A percentile compares a stretch with the other conserved stretches of the same genome.
phyloP scores from a whole-genome alignment of 2,888 invertebrate genomes.

The Iselma pallidipennis region DNA sequence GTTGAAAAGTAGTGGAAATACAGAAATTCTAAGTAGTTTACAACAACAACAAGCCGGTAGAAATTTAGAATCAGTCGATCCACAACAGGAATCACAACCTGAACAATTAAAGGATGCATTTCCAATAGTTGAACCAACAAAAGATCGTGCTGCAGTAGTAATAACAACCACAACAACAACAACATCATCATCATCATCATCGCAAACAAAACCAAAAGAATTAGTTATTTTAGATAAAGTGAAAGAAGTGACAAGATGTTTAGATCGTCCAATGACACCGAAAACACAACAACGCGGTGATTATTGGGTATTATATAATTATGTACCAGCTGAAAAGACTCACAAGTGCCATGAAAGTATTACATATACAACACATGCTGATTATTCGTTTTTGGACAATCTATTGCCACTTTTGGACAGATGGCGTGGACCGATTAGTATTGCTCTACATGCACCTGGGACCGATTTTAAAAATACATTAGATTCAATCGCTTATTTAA shows the following conservation, averaged over 20 bases:
- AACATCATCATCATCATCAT: constrained; percentile 5
- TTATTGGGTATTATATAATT: constrained; percentile 90
- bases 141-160: constrained; percentile 3
- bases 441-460: constrained; percentile 87
- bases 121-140: constrained; percentile 21
- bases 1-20: constrained; percentile 44
- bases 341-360: constrained; percentile 81
- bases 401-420: constrained; percentile 80
- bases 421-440: constrained; percentile 87
- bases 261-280: constrained; percentile 49
- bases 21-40: constrained; percentile 31
- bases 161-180: constrained; percentile 9
- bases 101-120: constrained; percentile 12
- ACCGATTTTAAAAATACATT: constrained; percentile 77
- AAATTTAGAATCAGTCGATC: constrained; percentile 53
- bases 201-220: constrained; percentile 9
- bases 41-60: constrained; percentile 54
- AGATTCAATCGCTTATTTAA: constrained; percentile 77
- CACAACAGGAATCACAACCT: constrained; percentile 27
- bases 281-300: constrained; percentile 56
- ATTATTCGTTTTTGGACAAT: constrained; percentile 90
- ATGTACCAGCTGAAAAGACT: constrained; percentile 68
- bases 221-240: constrained; percentile 40
- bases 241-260: constrained; percentile 48
- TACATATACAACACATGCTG: constrained; percentile 91